Evolutionary conservation across 2,888 invertebrate genomes (phyloP).

Genomic region (Tetropium fuscum): DNA sequence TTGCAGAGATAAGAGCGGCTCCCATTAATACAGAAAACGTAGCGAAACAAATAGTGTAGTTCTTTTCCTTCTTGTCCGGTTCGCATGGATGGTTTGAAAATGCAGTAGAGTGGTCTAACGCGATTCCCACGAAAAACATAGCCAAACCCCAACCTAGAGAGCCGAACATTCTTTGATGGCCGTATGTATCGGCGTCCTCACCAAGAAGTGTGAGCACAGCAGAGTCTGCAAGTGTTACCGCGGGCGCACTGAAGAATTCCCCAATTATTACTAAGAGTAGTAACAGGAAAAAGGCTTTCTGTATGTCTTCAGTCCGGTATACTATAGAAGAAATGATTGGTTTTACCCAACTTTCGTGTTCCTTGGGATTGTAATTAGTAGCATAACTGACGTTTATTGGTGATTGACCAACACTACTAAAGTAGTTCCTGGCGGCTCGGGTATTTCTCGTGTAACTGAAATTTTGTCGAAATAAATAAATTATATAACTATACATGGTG

Average conservation of each 20-base stretch:
- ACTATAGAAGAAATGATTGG: constrained; percentile 95
- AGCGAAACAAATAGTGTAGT: constrained; percentile 98
- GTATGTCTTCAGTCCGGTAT: constrained; percentile 89
- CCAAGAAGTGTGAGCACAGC: constrained; percentile 91
- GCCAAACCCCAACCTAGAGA: constrained; percentile 98
- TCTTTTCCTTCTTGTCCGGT: constrained; percentile 92
- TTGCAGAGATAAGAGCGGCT: constrained; percentile 91
- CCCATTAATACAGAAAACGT: constrained; percentile 98
- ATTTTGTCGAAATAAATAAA: too few relatives aligned
- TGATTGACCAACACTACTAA: constrained; percentile 72
- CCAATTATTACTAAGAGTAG: constrained; percentile 94
- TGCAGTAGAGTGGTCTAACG: constrained; percentile 95
- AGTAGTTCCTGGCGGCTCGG: constrained; percentile 63
- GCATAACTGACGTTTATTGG: constrained; percentile 83
- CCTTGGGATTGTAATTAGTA: constrained; percentile 77
- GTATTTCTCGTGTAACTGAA: constrained; percentile 60
- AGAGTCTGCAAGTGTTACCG: constrained; percentile 93
- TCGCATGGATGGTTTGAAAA: constrained; percentile 95
- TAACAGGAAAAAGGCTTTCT: constrained; percentile 95
- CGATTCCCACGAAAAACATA: constrained; percentile 98
- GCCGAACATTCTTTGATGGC: constrained; percentile 83
- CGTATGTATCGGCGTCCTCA: constrained; percentile 90
- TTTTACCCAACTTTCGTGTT: constrained; percentile 83
- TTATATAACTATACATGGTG: background rate
- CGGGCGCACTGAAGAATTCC: constrained; percentile 97